Evolutionary conservation across 1,140 invertebrate species (phyloP), one percentile per base, ranked within the genome.

Genomic region (Calliopsis andreniformis): DNA sequence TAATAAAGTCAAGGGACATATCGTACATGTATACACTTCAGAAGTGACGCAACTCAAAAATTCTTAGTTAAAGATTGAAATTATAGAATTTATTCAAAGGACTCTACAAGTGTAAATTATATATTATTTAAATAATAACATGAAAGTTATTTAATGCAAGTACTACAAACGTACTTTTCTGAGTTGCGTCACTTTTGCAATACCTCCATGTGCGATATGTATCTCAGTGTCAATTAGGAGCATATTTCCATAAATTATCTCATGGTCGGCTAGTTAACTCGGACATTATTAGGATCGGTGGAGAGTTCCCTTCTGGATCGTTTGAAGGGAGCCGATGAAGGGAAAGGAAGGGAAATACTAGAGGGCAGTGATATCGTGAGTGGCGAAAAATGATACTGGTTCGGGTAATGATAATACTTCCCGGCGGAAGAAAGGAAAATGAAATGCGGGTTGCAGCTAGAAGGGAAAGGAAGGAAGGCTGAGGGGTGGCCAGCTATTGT

Each of bases 361-460:
- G 55, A 32, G 61, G 59, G 59, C 49, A 72, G 72, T 68, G 79
- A 71, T 80, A 70, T 35, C 32, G 25, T 69, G 53, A 79, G 64
- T 76, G 71, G 62, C 59, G 78, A 68, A 76, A 80, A 82, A 76
- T 70, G 79, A 82, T 81, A 81, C 45, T 35, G 51, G 59, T 35
- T 51, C 35, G 47, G 62, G 67, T 70, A 68, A 79, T 76, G 78
- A 82, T 80, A 80, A 80, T 80, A 67, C 63, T 81, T 32, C 43
- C 32, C 32, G 35, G 28, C 23, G 62, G 67, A 77, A 81, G 80
- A 77, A 82, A 80, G 79, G 79, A 78, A 81, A 76, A 82, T 82
- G 73, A 78, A 82, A 81, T 68, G 56, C 55, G 35, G 78, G 55
- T 23, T 43, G 56, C 53, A 42, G 30, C 55, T 20, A 2, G 1